These are phyloP conservation scores for Corapipo altera DNA, from an alignment of 2,113 vertebrate genomes.

Conservation along the genomic window DNA sequence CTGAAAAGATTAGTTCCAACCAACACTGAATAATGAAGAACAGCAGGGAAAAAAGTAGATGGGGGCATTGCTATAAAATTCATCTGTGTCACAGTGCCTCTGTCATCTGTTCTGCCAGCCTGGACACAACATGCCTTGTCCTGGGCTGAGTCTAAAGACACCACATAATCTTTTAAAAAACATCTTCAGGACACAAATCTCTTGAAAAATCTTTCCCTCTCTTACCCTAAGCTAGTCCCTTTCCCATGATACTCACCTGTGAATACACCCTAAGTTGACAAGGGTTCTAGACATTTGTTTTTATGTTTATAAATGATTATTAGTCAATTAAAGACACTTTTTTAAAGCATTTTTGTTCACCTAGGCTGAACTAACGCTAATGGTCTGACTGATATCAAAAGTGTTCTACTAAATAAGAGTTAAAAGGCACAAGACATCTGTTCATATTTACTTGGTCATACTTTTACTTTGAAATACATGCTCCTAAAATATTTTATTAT, in stretches of 20 bases:
- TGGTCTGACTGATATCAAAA: background rate
- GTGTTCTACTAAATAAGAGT: background rate
- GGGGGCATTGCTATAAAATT: background rate
- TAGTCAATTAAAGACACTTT: slow-evolving; percentile 4
- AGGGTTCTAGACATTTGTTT: background rate
- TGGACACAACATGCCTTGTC: background rate
- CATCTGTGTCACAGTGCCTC: background rate
- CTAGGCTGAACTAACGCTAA: background rate
- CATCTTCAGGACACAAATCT: background rate
- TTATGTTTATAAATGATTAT: background rate
- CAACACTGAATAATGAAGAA: background rate
- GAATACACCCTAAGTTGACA: background rate
- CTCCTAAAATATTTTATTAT: slow-evolving; percentile 18
- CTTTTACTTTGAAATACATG: background rate
- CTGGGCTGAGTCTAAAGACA: background rate
- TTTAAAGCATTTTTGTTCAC: background rate
- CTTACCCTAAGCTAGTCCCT: background rate
- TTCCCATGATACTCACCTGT: background rate
- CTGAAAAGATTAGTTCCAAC: background rate
- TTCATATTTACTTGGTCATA: slow-evolving; percentile 28
- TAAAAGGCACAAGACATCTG: slow-evolving; percentile 11
- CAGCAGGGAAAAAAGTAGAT: background rate
- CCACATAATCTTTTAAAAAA: background rate
- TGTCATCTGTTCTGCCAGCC: background rate
- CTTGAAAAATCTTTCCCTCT: background rate